Base-by-base conservation (phyloP, 2,888 invertebrate species). In the Dendrolimus pini region DNA sequence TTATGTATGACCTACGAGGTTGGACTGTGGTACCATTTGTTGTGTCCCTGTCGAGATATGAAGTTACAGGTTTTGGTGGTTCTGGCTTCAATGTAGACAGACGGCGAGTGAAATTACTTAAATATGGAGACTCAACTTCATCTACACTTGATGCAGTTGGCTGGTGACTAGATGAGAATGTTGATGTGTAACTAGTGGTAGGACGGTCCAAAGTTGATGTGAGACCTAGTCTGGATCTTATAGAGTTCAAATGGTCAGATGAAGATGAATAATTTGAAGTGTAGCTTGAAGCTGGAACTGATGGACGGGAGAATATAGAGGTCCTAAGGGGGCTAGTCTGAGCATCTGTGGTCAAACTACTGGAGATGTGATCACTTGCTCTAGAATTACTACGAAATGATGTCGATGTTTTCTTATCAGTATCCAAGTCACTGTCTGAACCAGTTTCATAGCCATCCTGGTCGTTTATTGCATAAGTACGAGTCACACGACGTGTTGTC, bases 41-140 rank as follows among this genome's bases (percentile, higher is more conserved):
- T 7, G 75, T 67, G 59, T 91, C 90, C 57, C 87, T 68, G 60
- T 89, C 87, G 2, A 83, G 60, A 56, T 67, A 83, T 6, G 80
- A 61, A 6, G 74, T 63, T 1, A 47, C 47, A 47, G 79, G 61
- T 70, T 82, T 87, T 3, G 79, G 68, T 3, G 78, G 76, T n/a
- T 89, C 89, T 1, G 89, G 69, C 62, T 90, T 89, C 3, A 90
- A 69, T 7, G 89, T 62, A 12, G 93, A 92, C 61, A 94, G 77
- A 61, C 94, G 91, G 60, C 92, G 89, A 0, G 94, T 94, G 67
- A 95, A 95, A 71, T 93, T 94, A 70, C 94, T 94, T 70, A 94
- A 83, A 78, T 93, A 95, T 57, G 94, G 94, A 67, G 94, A 93
- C 73, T 94, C 93, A 61, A 92, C 91, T 74, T 92, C 91, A 66